Evolutionary conservation across 2,113 vertebrate species (phyloP).

Genomic region (Gallinago undulata): DNA sequence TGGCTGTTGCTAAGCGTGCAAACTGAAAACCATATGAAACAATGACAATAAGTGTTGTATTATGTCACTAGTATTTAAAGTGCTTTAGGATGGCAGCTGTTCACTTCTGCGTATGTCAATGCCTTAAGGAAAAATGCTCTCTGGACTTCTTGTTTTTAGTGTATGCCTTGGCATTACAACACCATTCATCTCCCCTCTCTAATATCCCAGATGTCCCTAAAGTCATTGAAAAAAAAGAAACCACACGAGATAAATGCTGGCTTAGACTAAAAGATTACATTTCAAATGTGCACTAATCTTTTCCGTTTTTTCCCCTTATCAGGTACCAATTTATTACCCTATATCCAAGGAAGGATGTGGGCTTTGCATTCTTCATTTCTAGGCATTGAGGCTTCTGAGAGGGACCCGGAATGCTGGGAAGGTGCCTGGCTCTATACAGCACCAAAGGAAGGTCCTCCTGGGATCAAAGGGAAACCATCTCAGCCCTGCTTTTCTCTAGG

Average conservation of each 20-base stretch:
- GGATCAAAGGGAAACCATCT: neutral
- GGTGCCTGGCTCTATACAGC: neutral
- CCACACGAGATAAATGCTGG: neutral
- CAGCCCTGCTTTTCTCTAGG: neutral
- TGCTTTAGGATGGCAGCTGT: neutral
- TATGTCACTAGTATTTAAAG: constrained; percentile 1
- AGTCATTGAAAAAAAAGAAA: neutral
- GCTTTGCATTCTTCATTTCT: neutral
- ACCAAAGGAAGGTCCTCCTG: neutral
- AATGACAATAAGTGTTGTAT: neutral
- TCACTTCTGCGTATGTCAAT: neutral
- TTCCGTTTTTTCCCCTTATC: neutral
- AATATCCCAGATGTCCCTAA: neutral
- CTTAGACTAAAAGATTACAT: neutral
- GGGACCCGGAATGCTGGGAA: neutral
- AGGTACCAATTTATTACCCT: neutral
- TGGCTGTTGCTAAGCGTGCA: neutral
- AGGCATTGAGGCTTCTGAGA: accelerated
- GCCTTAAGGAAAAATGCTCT: neutral
- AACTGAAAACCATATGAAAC: neutral
- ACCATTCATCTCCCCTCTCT: neutral
- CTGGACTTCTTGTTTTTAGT: neutral
- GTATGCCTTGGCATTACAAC: neutral
- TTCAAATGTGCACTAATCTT: neutral
- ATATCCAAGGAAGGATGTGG: neutral